A percentile compares a stretch with the other conserved stretches of the same genome.
These are phyloP conservation scores for Bufo gargarizans DNA, from an alignment of 2,113 vertebrate genomes.

Conservation along the genomic window DNA sequence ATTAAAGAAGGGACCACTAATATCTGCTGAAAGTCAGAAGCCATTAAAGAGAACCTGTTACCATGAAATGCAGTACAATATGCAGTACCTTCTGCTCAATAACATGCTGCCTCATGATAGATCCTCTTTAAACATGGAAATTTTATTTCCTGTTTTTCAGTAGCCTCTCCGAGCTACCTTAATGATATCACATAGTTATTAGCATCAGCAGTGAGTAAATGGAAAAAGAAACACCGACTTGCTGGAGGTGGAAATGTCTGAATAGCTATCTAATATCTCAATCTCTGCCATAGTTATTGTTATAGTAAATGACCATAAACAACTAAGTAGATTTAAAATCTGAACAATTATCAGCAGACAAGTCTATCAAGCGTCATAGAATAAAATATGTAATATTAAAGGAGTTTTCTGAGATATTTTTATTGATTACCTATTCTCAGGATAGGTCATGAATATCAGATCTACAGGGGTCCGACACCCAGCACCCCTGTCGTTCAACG, in stretches of 20 bases:
- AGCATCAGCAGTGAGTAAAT: not conserved
- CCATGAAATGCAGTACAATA: no score
- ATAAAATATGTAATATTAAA: no score
- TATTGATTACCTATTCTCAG: no score
- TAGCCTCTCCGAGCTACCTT: not conserved
- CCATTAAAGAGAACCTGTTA: no score
- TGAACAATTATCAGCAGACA: no score
- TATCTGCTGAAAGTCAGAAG: no score
- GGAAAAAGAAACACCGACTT: not conserved
- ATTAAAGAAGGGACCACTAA: not conserved
- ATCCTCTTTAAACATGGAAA: not conserved
- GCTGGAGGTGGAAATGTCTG: not conserved
- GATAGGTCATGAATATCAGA: no score
- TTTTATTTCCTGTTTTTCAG: constrained; percentile 8
- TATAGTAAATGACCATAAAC: not conserved
- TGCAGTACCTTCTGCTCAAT: no score
- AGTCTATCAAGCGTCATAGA: no score
- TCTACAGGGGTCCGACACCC: no score
- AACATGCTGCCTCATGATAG: not conserved
- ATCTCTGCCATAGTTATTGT: not conserved
- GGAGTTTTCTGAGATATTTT: no score
- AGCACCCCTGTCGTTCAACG: no score
- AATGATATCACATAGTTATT: not conserved
- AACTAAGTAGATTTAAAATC: not conserved
- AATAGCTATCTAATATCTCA: not conserved